Conservation (phyloP, 1,140 invertebrate species). For the Eueides isabella region DNA sequence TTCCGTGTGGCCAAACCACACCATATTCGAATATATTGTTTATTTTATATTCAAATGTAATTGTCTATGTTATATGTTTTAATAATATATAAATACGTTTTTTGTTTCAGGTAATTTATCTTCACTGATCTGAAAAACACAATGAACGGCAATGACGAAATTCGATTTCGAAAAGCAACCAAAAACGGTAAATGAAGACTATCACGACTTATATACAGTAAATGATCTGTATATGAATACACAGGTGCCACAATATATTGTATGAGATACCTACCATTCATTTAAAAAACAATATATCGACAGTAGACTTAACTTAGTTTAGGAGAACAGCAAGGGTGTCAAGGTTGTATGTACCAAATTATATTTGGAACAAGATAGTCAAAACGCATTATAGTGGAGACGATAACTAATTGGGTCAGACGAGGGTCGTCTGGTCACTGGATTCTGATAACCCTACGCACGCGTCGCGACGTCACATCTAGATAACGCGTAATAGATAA, state of each 20-base stretch:
- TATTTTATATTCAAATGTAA: background rate
- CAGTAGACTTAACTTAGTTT: background rate
- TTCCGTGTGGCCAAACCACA: slow-evolving; percentile 46
- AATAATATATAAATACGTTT: slow-evolving; percentile 36
- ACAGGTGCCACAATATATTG: too few relatives aligned
- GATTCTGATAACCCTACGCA: slow-evolving; percentile 61
- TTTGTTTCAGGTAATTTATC: slow-evolving; percentile 47
- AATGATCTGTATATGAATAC: too few relatives aligned
- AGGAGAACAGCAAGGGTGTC: slow-evolving; percentile 36
- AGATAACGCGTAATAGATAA: slow-evolving; percentile 40
- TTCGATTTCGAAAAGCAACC: too few relatives aligned
- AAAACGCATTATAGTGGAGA: slow-evolving; percentile 43
- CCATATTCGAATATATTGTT: slow-evolving; percentile 53
- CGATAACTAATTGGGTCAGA: slow-evolving; percentile 71
- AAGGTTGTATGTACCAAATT: slow-evolving; percentile 49
- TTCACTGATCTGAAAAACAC: too few relatives aligned
- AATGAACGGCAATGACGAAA: too few relatives aligned
- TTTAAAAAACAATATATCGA: background rate
- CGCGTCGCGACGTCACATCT: slow-evolving; percentile 60
- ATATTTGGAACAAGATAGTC: slow-evolving; percentile 51
- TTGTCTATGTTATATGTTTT: too few relatives aligned
- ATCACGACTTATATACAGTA: too few relatives aligned
- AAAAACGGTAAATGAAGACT: too few relatives aligned
- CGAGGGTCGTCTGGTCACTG: slow-evolving; percentile 62
- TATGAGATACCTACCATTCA: too few relatives aligned